Conservation (phyloP, 2,888 invertebrate species). For the Panopea generosa region DNA sequence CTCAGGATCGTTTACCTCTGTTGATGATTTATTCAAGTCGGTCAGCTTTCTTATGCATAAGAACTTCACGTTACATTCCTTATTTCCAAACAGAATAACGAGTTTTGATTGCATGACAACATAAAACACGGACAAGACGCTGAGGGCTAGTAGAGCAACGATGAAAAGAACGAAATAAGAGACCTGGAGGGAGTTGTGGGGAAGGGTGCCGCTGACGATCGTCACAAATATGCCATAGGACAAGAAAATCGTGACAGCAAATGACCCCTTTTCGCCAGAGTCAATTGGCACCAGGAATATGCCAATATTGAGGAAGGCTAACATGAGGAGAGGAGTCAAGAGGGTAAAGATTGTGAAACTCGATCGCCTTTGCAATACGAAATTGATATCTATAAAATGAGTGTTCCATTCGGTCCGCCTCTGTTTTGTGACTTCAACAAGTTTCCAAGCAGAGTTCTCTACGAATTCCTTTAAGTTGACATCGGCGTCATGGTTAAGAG, state of each 20-base stretch:
- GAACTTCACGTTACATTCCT: background rate
- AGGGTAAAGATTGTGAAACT: slow-evolving; percentile 13
- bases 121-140: slow-evolving; percentile 9
- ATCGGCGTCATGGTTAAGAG: background rate
- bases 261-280: slow-evolving; percentile 20
- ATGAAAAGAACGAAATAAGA: slow-evolving; percentile 19
- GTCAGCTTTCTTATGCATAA: background rate
- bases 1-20: no score
- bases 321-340: slow-evolving; percentile 9
- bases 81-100: background rate
- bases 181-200: slow-evolving; percentile 13
- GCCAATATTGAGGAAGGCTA: slow-evolving; percentile 7
- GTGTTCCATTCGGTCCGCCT: background rate
- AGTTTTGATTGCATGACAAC: slow-evolving; percentile 11
- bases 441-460: slow-evolving; percentile 23
- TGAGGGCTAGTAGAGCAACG: slow-evolving; percentile 2
- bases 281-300: slow-evolving; percentile 24
- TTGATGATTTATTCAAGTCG: no score
- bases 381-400: background rate
- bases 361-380: background rate
- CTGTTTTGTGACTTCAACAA: slow-evolving; percentile 1
- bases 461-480: slow-evolving; percentile 6
- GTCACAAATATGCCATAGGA: slow-evolving; percentile 22
- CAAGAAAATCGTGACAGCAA: slow-evolving; percentile 16
- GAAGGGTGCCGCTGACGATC: slow-evolving; percentile 5